phyloP scores from a whole-genome alignment of 2,113 vertebrate genomes.

The Pelecanus crispus region DNA sequence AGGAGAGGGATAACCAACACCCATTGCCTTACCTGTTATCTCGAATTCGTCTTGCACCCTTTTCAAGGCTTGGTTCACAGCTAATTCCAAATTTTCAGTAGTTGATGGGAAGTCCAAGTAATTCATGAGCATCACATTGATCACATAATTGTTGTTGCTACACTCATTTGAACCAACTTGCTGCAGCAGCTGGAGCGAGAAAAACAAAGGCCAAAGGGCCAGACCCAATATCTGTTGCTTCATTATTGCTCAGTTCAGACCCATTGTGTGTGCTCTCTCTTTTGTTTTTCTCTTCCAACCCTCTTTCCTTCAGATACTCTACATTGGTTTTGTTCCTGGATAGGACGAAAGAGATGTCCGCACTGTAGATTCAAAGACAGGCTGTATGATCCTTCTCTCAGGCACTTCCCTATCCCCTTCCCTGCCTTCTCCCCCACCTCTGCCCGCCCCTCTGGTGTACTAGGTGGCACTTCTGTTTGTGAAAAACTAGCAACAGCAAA shows the following conservation, averaged over 20 bases:
- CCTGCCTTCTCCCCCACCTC: background rate
- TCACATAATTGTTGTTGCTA: slow-evolving; percentile 27
- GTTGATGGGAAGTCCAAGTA: slow-evolving; percentile 75
- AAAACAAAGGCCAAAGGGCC: slow-evolving; percentile 42
- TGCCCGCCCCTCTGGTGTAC: background rate
- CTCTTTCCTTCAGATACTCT: background rate
- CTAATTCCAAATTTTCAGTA: slow-evolving; percentile 45
- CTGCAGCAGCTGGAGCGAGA: background rate
- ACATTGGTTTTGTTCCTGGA: background rate
- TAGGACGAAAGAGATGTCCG: background rate
- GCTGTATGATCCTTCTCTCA: background rate
- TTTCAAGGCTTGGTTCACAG: slow-evolving; percentile 68
- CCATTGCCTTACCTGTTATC: slow-evolving; percentile 51
- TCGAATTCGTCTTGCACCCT: slow-evolving; percentile 58
- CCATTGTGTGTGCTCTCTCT: background rate
- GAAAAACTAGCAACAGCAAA: slow-evolving; percentile 61
- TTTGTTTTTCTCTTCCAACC: background rate
- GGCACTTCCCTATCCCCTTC: background rate
- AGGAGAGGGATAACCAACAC: background rate
- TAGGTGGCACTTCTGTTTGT: slow-evolving; percentile 33
- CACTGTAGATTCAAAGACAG: background rate
- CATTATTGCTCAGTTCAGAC: slow-evolving; percentile 45
- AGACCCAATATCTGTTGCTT: background rate
- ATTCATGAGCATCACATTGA: slow-evolving; percentile 89
- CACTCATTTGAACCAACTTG: slow-evolving; percentile 1